Conservation (phyloP, 2,797 vertebrate species). For the Notamacropus eugenii region DNA sequence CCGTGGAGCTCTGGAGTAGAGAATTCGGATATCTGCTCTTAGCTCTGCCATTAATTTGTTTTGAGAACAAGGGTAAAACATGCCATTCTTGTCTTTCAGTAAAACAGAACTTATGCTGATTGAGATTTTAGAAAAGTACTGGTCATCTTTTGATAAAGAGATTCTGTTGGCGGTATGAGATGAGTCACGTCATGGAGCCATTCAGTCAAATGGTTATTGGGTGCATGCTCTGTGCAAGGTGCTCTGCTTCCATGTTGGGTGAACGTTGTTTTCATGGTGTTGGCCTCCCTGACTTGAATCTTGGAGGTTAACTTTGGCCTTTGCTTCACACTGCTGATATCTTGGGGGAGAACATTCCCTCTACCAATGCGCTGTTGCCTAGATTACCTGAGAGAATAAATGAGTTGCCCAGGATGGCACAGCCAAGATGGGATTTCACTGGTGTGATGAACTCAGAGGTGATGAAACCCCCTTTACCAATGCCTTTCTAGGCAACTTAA, state of each 20-base stretch:
- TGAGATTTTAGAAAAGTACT: neutral
- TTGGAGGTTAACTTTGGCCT: neutral
- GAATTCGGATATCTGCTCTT: constrained; percentile 18
- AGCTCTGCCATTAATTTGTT: neutral
- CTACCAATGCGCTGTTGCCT: neutral
- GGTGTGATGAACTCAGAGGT: neutral
- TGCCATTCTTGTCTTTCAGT: neutral
- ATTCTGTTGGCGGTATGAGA: neutral
- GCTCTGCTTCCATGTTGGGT: neutral
- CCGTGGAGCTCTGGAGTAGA: neutral
- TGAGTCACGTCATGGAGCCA: neutral
- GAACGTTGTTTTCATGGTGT: neutral
- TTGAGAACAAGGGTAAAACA: neutral
- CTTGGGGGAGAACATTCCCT: neutral
- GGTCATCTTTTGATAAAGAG: neutral
- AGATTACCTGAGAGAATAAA: neutral
- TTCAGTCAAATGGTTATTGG: neutral
- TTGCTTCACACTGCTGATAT: neutral
- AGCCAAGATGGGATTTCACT: neutral
- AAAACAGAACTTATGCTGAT: neutral
- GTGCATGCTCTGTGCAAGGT: neutral
- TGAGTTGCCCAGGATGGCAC: neutral
- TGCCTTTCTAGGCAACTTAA: neutral
- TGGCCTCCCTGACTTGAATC: neutral
- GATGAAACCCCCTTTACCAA: neutral